A percentile compares a stretch with the other conserved stretches of the same genome.
Evolutionary conservation across 1,140 invertebrate genomes (phyloP).

Genomic region (Heliconius hewitsoni): DNA sequence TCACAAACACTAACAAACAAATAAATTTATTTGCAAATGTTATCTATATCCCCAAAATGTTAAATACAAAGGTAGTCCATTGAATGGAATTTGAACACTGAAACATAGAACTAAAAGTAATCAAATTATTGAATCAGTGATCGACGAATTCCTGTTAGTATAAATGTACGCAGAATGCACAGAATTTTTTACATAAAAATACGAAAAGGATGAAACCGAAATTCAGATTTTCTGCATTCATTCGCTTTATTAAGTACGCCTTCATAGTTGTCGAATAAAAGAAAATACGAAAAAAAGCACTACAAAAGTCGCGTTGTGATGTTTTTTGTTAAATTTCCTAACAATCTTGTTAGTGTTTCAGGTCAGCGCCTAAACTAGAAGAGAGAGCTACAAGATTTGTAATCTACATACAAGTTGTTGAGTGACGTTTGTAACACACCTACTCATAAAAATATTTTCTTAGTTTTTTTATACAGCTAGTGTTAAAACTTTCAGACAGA

Average conservation of each 20-base stretch:
- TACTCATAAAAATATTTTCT: not conserved
- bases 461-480: too few relatives aligned
- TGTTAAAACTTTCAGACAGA: too few relatives aligned
- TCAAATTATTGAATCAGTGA: not conserved
- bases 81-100: slow-evolving; percentile 3
- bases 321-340: not conserved
- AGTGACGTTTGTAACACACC: not conserved
- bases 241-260: not conserved
- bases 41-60: not conserved
- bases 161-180: not conserved
- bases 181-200: not conserved
- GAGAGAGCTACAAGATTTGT: not conserved
- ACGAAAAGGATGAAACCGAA: not conserved
- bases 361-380: slow-evolving; percentile 3
- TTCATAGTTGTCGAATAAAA: not conserved
- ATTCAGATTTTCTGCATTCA: not conserved
- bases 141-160: not conserved
- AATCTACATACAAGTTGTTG: not conserved
- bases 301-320: not conserved
- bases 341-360: slow-evolving; percentile 7
- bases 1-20: not conserved
- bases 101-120: not conserved
- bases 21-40: not conserved
- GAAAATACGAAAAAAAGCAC: not conserved
- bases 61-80: not conserved